Conservation (phyloP, 1,140 invertebrate genomes). For the Lethocerus indicus region DNA sequence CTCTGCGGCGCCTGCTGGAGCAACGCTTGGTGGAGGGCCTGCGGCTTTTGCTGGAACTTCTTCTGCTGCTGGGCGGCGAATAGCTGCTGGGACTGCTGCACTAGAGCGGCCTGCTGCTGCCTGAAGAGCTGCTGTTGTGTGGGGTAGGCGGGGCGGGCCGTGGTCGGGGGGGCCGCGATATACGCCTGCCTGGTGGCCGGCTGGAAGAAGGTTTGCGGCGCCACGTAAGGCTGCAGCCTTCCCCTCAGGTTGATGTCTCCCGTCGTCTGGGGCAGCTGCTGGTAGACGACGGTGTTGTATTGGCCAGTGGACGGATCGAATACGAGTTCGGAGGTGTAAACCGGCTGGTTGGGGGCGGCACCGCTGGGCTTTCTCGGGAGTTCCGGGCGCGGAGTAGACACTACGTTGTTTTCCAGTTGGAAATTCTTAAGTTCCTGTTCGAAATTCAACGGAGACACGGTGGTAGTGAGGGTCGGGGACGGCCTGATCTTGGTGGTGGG, state of each 20-base stretch:
- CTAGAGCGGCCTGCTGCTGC: conserved; percentile 44
- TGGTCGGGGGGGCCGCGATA: conserved; percentile 17
- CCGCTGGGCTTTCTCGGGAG: conserved; percentile 24
- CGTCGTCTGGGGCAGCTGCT: conserved; percentile 46
- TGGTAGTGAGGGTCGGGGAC: conserved; percentile 25
- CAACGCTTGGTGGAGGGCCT: conserved; percentile 10
- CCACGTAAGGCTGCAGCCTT: conserved; percentile 51
- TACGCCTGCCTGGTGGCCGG: conserved; percentile 11
- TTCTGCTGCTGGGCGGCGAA: conserved; percentile 48
- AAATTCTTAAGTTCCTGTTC: conserved; percentile 58
- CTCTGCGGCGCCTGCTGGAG: conserved; percentile 16
- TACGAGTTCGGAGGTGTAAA: conserved; percentile 58
- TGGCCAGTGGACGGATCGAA: conserved; percentile 59
- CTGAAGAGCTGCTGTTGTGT: conserved; percentile 47
- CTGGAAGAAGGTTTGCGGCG: conserved; percentile 12
- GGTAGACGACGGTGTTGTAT: conserved; percentile 63
- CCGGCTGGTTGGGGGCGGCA: conserved; percentile 24
- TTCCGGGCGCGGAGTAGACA: conserved; percentile 15
- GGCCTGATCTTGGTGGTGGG: conserved; percentile 23
- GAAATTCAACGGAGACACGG: conserved; percentile 36
- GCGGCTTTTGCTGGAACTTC: conserved; percentile 14
- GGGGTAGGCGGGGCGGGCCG: conserved; percentile 4
- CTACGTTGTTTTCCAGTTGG: conserved; percentile 49
- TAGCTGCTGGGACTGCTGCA: conserved; percentile 53
- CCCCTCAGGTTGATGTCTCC: conserved; percentile 52